phyloP scores from a whole-genome alignment of 2,888 invertebrate genomes.

The Alviniconcha strummeri region DNA sequence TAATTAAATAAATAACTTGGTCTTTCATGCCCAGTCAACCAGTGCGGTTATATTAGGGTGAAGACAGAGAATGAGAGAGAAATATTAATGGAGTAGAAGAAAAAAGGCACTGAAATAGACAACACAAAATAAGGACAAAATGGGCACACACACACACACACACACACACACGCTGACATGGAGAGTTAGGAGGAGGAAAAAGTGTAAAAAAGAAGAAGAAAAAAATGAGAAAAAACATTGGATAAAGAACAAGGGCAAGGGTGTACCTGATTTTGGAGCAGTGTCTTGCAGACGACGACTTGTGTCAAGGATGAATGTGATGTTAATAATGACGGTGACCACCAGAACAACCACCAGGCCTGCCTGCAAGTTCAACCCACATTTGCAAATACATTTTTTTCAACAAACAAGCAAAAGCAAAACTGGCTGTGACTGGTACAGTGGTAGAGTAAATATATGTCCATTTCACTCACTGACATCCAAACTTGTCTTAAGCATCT shows the following conservation, averaged over 20 bases:
- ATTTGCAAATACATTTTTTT: no score
- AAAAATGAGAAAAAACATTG: not conserved
- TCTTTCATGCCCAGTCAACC: no score
- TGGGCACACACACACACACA: not conserved
- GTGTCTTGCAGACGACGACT: constrained; percentile 37
- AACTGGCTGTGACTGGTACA: no score
- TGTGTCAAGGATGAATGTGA: constrained; percentile 43
- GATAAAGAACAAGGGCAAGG: not conserved
- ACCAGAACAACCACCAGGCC: constrained; percentile 40
- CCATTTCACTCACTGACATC: no score
- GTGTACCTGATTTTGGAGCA: constrained; percentile 11
- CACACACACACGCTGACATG: no score
- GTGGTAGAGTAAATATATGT: no score
- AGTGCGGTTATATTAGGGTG: no score
- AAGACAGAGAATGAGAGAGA: no score
- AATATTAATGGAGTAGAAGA: not conserved
- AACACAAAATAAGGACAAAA: not conserved
- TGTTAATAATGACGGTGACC: constrained; percentile 42
- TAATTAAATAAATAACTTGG: no score
- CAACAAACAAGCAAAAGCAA: not conserved
- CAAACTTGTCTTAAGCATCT: no score
- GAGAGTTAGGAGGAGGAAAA: no score
- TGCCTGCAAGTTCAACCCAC: constrained; percentile 30
- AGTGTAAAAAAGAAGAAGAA: not conserved
- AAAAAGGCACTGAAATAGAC: not conserved